Evolutionary conservation across 2,797 vertebrate species (phyloP), one percentile per base, ranked within the genome.

Genomic region (Anolis apletophallus): DNA sequence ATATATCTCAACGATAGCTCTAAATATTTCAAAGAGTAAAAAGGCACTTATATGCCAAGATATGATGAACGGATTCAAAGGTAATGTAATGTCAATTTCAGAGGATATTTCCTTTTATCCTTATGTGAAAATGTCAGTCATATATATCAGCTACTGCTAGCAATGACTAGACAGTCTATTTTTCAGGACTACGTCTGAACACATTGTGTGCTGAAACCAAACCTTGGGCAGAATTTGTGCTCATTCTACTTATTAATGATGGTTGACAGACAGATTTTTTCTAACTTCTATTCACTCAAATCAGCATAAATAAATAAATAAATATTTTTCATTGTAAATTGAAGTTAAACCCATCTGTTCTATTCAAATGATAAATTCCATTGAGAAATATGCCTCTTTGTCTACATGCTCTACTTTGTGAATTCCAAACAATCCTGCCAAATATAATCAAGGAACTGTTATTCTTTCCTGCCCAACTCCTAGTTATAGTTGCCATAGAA

Each of bases 401-500:
- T 59, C 61, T 71, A n/a, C n/a, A 61, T n/a, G 11, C 40, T 78
- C 55, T 57, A 36, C 46, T 72, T 23, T 54, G 57, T n/a, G 40
- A 78, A n/a, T 59, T 52, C 34, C 26, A 61, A 61, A 52, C 9
- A 67, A 67, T 52, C 23, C 19, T 77, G 34, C 3, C 57, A 83
- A 69, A 69, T 83, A 59, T 75, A 81, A 81, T 86, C 21, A 14
- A 34, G 72, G 76, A 21, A 82, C 11, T 55, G 36, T 61, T 83
- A 40, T 83, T 50, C 67, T 23, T 46, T n/a, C 2, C 34, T n/a
- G 12, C 40, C 40, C 8, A 12, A 6, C 2, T 64, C 10, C 68
- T 29, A 57, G 21, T 34, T 64, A 29, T 14, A 75, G 57, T 19
- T 76, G 26, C 46, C 46, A 76, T 84, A 76, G 73, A 59, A 54